A percentile compares a stretch with the other conserved stretches of the same genome.
Conservation (phyloP, 2,888 invertebrate genomes). For the Ischnura elegans region DNA sequence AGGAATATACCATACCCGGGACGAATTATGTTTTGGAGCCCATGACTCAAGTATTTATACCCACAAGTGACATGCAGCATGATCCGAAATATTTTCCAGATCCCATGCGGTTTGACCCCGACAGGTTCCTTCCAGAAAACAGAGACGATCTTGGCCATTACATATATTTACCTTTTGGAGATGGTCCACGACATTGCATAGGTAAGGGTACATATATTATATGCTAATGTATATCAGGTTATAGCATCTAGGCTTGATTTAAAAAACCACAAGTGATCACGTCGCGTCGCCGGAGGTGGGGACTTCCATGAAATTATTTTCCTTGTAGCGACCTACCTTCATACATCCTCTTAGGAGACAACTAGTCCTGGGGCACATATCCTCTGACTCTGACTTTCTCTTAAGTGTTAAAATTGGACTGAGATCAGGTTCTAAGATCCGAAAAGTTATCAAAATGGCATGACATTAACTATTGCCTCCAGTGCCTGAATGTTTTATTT, state of each 20-base stretch:
- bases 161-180: constrained; percentile 80
- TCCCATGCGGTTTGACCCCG: constrained; percentile 79
- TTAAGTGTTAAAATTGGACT: no score
- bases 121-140: constrained; percentile 81
- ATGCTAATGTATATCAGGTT: background rate
- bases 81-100: constrained; percentile 80
- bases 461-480: no score
- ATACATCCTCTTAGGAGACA: no score
- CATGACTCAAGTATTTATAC: constrained; percentile 76
- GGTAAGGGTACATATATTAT: constrained; percentile 76
- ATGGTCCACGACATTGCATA: constrained; percentile 83
- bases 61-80: constrained; percentile 78
- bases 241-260: background rate
- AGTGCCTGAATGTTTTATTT: no score
- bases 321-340: no score
- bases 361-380: no score
- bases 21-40: constrained; percentile 76
- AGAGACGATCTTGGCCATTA: constrained; percentile 78
- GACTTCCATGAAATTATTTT: no score
- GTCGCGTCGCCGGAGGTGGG: constrained; percentile 75
- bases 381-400: no score
- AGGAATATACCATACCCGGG: constrained; percentile 72
- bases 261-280: background rate
- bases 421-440: no score
- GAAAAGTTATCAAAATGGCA: no score